These are phyloP conservation scores for Pseudorasbora parva DNA, from an alignment of 2,113 vertebrate species.

Conservation along the genomic window DNA sequence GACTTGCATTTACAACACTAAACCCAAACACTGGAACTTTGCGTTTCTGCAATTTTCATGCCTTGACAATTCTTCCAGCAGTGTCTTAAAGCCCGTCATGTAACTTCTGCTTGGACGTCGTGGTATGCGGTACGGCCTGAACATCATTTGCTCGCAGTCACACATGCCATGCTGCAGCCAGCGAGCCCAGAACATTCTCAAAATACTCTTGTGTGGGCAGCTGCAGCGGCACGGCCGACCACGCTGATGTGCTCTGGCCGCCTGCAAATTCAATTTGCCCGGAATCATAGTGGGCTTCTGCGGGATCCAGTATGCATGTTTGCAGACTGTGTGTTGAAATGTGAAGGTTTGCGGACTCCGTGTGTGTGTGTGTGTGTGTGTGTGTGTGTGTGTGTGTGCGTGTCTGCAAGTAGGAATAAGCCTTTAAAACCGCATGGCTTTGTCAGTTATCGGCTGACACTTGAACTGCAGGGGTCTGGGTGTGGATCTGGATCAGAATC, in stretches of 20 bases:
- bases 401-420: neutral
- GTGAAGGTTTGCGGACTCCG: neutral
- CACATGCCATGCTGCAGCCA: constrained; percentile 28
- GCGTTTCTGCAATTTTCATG: neutral
- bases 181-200: constrained; percentile 27
- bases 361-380: too few species aligned
- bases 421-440: neutral
- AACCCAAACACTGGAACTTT: neutral
- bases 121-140: constrained; percentile 15
- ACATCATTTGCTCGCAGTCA: constrained; percentile 49
- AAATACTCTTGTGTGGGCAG: constrained; percentile 53
- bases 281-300: neutral
- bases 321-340: neutral
- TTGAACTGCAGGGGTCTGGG: neutral
- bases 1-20: neutral
- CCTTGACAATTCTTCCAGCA: neutral
- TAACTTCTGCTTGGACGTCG: neutral
- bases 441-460: neutral
- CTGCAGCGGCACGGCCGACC: neutral
- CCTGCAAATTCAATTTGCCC: neutral
- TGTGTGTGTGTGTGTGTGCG: neutral
- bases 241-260: neutral
- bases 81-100: neutral
- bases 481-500: constrained; percentile 1
- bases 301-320: neutral